phyloP scores from a whole-genome alignment of 2,797 vertebrate genomes.

The Phalanger gymnotis region DNA sequence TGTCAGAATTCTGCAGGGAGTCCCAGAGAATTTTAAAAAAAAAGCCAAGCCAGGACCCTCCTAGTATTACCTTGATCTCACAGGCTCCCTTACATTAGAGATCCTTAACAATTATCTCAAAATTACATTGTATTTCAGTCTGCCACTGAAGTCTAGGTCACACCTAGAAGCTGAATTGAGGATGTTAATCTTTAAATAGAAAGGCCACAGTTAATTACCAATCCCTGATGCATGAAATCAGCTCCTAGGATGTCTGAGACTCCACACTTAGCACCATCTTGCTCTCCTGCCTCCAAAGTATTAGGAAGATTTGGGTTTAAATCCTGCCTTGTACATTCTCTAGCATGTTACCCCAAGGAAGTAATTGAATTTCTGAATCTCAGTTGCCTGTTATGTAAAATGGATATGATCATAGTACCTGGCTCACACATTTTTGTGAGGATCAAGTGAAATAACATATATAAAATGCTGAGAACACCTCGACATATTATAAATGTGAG shows the following conservation, averaged over 20 bases:
- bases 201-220: neutral
- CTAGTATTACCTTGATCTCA: neutral
- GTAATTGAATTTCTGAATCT: neutral
- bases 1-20: neutral
- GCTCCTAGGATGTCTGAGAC: neutral
- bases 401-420: neutral
- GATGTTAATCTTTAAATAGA: neutral
- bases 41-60: neutral
- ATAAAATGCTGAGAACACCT: neutral
- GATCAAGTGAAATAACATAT: neutral
- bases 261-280: neutral
- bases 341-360: neutral
- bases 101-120: neutral
- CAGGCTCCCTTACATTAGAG: neutral
- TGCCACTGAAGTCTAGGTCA: neutral
- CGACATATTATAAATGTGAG: neutral
- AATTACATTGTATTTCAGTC: neutral
- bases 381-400: neutral
- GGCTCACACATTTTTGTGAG: neutral
- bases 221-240: neutral
- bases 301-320: neutral
- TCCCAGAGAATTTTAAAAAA: neutral
- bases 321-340: neutral
- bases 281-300: neutral
- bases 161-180: neutral